phyloP scores from a whole-genome alignment of 2,113 vertebrate genomes.

The Oreochromis tanganicae region DNA sequence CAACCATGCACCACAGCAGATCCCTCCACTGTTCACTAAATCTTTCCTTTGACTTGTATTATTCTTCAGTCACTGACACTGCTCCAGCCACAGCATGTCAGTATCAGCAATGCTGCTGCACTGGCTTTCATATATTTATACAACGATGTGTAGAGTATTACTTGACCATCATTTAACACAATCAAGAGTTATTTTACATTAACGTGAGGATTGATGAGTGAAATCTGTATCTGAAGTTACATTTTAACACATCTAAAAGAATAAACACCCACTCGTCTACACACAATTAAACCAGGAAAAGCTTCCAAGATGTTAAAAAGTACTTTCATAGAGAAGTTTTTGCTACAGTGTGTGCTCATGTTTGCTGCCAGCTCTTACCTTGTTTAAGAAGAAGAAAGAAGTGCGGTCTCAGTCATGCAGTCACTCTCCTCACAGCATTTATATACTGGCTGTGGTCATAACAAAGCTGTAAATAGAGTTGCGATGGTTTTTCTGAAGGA shows the following conservation, averaged over 20 bases:
- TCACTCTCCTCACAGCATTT: neutral
- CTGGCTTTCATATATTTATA: neutral
- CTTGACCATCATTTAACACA: neutral
- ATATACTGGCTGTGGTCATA: neutral
- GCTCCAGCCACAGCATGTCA: neutral
- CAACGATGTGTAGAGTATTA: neutral
- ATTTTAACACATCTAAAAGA: neutral
- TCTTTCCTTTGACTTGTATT: neutral
- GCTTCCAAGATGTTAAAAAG: neutral
- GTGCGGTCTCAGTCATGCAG: conserved; percentile 1
- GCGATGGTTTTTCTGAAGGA: neutral
- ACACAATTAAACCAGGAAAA: neutral
- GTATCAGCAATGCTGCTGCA: neutral
- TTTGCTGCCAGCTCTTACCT: neutral
- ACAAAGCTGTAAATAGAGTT: conserved; percentile 6
- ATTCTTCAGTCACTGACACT: neutral
- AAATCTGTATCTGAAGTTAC: neutral
- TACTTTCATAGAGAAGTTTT: neutral
- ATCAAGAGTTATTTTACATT: neutral
- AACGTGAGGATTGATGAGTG: neutral
- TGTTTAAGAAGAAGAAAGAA: neutral
- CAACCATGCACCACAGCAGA: neutral
- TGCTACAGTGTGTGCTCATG: neutral
- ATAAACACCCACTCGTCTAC: accelerated
- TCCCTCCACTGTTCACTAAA: neutral